These are phyloP conservation scores for Drosophila kurseongensis DNA, from an alignment of 1,140 invertebrate species.

Conservation along the genomic window DNA sequence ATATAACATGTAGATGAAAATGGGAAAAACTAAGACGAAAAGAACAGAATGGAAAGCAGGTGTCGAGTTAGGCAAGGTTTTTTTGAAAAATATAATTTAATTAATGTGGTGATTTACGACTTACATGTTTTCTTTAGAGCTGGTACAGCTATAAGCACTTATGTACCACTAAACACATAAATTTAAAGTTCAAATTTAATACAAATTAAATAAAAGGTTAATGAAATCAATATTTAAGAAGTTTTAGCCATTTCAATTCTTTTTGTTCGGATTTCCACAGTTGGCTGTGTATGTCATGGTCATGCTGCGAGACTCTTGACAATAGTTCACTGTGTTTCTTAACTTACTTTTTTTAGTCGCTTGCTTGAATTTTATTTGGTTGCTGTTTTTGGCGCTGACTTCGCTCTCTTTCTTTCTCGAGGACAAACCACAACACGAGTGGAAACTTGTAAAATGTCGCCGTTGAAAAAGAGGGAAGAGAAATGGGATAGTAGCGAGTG, in stretches of 20 bases:
- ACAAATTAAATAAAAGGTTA: background rate
- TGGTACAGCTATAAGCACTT: no score
- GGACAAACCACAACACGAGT: conserved; percentile 72
- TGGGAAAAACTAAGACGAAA: background rate
- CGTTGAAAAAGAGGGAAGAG: conserved; percentile 34
- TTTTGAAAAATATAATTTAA: conserved; percentile 9
- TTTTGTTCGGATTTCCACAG: conserved; percentile 1
- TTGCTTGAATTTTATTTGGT: conserved; percentile 10
- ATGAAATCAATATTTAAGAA: background rate
- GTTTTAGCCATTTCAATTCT: background rate
- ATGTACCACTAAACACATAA: no score
- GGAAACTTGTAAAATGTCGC: conserved; percentile 80
- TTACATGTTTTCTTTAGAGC: no score
- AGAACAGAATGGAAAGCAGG: background rate
- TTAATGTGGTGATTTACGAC: background rate
- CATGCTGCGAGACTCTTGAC: conserved; percentile 36
- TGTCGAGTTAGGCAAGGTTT: background rate
- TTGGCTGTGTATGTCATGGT: conserved; percentile 35
- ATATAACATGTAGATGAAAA: conserved; percentile 4
- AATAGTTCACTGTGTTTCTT: conserved; percentile 32
- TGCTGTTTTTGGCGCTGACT: conserved; percentile 32
- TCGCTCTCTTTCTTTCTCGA: conserved; percentile 30
- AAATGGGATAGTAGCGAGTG: conserved; percentile 38
- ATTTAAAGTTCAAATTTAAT: background rate
- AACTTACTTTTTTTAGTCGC: conserved; percentile 13